A percentile compares a stretch with the other conserved stretches of the same genome.
Conservation (phyloP, 2,888 invertebrate genomes). For the Cryptus viduatorius region DNA sequence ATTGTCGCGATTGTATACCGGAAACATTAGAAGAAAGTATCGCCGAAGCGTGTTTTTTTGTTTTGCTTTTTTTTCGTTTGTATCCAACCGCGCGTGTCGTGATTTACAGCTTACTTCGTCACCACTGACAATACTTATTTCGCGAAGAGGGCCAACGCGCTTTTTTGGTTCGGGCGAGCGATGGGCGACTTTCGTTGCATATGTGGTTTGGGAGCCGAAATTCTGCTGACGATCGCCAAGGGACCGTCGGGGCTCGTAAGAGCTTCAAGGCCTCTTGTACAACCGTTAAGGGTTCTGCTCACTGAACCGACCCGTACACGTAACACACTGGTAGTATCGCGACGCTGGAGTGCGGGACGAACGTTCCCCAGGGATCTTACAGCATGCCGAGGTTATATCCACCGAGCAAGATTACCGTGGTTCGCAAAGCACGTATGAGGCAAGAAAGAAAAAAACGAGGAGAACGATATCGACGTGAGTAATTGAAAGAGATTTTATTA, state of each 20-base stretch:
- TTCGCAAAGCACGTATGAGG: constrained; percentile 70
- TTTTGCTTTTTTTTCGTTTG: constrained; percentile 27
- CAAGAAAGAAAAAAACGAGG: constrained; percentile 27
- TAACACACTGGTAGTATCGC: constrained; percentile 29
- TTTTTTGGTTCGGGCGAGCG: constrained; percentile 26
- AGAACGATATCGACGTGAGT: constrained; percentile 71
- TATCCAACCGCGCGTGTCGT: constrained; percentile 34
- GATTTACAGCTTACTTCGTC: constrained; percentile 59
- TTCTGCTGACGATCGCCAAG: constrained; percentile 83
- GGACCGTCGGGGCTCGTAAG: constrained; percentile 71
- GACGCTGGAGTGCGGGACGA: constrained; percentile 66
- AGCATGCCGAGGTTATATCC: constrained; percentile 70
- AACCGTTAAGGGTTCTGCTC: constrained; percentile 81
- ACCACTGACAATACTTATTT: constrained; percentile 52
- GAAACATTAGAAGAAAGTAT: not conserved
- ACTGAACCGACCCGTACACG: constrained; percentile 77
- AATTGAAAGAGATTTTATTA: constrained; percentile 81
- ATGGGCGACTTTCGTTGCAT: constrained; percentile 69
- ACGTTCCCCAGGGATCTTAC: constrained; percentile 80
- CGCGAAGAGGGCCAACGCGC: constrained; percentile 12
- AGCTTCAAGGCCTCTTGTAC: constrained; percentile 53
- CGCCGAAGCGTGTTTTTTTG: constrained; percentile 8
- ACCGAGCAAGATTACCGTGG: constrained; percentile 78
- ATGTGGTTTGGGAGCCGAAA: constrained; percentile 80
- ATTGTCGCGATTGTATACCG: not conserved